These are phyloP conservation scores for Phyllotreta striolata DNA, from an alignment of 2,888 invertebrate genomes.

Conservation along the genomic window DNA sequence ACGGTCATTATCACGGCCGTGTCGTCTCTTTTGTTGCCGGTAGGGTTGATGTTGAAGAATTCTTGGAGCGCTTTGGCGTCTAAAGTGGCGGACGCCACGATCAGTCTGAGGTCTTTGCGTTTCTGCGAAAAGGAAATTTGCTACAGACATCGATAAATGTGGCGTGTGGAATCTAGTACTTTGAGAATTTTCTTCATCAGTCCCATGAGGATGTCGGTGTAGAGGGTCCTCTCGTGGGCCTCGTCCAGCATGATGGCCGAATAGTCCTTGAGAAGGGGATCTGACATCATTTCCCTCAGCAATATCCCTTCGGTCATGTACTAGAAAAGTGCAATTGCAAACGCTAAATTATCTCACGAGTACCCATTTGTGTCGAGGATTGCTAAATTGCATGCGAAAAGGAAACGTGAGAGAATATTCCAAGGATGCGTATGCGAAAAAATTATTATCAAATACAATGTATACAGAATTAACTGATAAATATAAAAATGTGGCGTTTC, in stretches of 20 bases:
- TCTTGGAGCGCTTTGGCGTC: conserved; percentile 86
- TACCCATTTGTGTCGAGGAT: neutral
- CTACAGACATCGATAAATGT: neutral
- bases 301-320: conserved; percentile 97
- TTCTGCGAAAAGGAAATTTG: conserved; percentile 41
- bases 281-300: conserved; percentile 92
- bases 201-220: conserved; percentile 94
- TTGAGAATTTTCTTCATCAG: conserved; percentile 89
- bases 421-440: too few species aligned
- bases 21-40: conserved; percentile 63
- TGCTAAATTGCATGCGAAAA: neutral
- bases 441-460: too few species aligned
- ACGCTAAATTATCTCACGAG: neutral
- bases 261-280: conserved; percentile 90
- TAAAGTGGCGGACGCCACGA: conserved; percentile 95
- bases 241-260: conserved; percentile 90
- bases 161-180: conserved; percentile 59
- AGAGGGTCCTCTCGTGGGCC: conserved; percentile 92
- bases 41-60: conserved; percentile 73
- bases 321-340: conserved; percentile 60
- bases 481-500: too few species aligned
- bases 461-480: too few species aligned
- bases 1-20: conserved; percentile 86
- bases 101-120: conserved; percentile 79
- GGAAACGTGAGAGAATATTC: too few species aligned